Base-by-base conservation (phyloP, 2,113 vertebrate species). In the Laterallus jamaicensis region DNA sequence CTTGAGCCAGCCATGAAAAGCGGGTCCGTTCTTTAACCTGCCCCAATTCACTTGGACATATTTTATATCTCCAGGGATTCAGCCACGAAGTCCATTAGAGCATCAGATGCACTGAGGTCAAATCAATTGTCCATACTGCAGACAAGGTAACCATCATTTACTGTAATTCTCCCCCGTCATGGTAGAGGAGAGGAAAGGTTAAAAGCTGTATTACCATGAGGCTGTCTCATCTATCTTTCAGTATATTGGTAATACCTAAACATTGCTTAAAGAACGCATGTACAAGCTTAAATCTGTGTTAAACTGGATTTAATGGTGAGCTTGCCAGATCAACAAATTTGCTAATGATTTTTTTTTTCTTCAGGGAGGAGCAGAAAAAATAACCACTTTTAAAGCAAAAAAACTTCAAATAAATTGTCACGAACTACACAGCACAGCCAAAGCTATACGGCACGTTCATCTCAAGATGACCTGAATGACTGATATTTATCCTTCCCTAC, bases 101-200 rank as follows among this genome's bases (percentile, higher is more conserved):
- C 97, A 98, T 97, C 91, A 97, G 98, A 98, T 92, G 96, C 98
- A 95, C 97, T 97, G 97, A 97, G 99, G 98, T 98, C 98, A 98
- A 98, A 98, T 98, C 98, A 97, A 98, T 98, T 98, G 98, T 98
- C 97, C 95, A 96, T 94, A 81, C 88, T 97, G 98, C 98, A 98
- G 97, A 98, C 98, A 98, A 98, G 98, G 98, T 97, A 97, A 97
- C 98, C 97, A 98, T 99, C 98, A 98, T 98, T 99, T 99, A 98
- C 97, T 97, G 98, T 98, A 99, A 98, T 98, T 98, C 98, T 98
- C 97, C 96, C 96, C 97, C 97, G 97, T 98, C 98, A 97, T 97
- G 95, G 97, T 98, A 98, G 98, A 99, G 98, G 98, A 98, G 98
- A 99, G 97, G 98, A 98, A 98, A 99, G 98, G 98, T 98, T 98